Evolutionary conservation across 2,113 vertebrate genomes (phyloP).

Genomic region (Leucopsar rothschildi): DNA sequence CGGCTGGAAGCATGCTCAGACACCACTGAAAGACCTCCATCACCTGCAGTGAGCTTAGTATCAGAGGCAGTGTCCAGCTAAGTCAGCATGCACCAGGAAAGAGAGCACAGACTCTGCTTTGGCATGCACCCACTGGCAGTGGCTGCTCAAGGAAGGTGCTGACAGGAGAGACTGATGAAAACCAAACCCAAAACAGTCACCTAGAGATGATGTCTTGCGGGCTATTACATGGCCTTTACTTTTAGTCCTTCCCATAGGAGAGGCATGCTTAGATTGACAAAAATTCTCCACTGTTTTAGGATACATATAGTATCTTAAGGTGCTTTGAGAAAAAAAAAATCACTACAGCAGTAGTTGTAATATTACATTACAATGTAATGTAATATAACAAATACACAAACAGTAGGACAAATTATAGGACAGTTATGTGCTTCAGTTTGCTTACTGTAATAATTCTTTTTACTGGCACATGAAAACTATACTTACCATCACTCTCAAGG

Average conservation of each 20-base stretch:
- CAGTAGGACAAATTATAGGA: neutral
- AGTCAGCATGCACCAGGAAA: neutral
- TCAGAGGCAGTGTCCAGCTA: neutral
- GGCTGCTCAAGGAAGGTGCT: constrained; percentile 3
- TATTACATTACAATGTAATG: neutral
- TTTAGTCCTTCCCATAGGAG: neutral
- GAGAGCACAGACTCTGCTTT: neutral
- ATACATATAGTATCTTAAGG: fast-evolving
- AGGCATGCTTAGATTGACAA: neutral
- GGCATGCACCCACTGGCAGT: neutral
- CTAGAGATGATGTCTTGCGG: neutral
- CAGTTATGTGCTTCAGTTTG: neutral
- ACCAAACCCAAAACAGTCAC: constrained; percentile 21
- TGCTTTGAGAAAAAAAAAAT: neutral
- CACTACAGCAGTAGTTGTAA: neutral
- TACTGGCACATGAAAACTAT: neutral
- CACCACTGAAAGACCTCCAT: neutral
- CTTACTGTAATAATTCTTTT: neutral
- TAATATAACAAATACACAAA: neutral
- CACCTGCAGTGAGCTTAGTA: neutral
- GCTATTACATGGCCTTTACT: neutral
- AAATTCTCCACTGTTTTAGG: neutral
- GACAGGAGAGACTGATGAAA: neutral
- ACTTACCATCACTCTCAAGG: neutral
- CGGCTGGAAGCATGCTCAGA: fast-evolving